These are phyloP conservation scores for Hydropsyche tenuis DNA, from an alignment of 1,140 invertebrate species.

Conservation along the genomic window DNA sequence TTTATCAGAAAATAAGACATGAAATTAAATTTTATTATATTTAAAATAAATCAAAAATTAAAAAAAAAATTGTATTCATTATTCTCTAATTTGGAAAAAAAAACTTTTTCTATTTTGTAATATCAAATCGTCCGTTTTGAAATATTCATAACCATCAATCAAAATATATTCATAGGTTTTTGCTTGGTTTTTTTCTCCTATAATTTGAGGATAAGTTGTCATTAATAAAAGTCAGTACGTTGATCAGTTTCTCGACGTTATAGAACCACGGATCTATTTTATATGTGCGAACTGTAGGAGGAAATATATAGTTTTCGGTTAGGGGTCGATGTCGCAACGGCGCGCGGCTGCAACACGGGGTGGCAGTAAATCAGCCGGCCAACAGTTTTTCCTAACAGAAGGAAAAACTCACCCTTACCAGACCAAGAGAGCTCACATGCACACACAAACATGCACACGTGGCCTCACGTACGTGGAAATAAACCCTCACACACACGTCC, in stretches of 20 bases:
- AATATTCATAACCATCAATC: too few species aligned
- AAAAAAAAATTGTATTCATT: too few species aligned
- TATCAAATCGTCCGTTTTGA: too few species aligned
- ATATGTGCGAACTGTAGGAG: background rate
- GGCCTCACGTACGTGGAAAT: background rate
- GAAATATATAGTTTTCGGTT: slow-evolving; percentile 27
- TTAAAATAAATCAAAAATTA: too few species aligned
- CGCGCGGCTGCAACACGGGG: slow-evolving; percentile 32
- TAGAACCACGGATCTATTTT: background rate
- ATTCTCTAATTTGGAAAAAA: too few species aligned
- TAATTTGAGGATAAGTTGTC: background rate
- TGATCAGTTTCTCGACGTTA: background rate
- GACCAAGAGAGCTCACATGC: background rate
- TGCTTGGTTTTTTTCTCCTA: too few species aligned
- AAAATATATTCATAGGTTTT: too few species aligned
- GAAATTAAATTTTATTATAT: too few species aligned
- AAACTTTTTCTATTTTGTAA: too few species aligned
- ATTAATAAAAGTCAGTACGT: background rate
- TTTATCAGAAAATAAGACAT: too few species aligned
- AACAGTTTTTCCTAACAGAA: slow-evolving; percentile 26
- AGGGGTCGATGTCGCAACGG: slow-evolving; percentile 23
- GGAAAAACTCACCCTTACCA: slow-evolving; percentile 22
- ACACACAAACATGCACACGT: background rate
- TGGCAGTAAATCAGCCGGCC: slow-evolving; percentile 39
- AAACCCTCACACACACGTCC: background rate